Percentiles rank a stretch among this genome's conserved stretches.
Evolutionary conservation across 2,113 vertebrate species (phyloP).

Genomic region (Panthera uncia): DNA sequence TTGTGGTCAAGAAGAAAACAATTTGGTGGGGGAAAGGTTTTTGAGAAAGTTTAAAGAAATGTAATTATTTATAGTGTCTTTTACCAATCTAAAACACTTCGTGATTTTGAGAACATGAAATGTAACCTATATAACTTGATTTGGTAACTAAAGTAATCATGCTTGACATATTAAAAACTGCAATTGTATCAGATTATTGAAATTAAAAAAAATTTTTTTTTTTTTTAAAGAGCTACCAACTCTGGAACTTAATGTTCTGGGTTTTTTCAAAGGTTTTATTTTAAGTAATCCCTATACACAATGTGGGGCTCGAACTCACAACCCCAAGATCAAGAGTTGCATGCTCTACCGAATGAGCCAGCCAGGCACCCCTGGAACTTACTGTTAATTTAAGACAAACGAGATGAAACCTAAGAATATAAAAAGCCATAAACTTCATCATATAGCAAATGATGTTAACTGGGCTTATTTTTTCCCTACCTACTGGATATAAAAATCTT

Average conservation of each 20-base stretch:
- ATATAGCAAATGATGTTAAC: background rate
- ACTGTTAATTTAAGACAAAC: background rate
- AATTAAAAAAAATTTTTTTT: background rate
- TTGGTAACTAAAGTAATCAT: background rate
- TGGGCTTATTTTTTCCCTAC: background rate
- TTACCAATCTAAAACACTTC: background rate
- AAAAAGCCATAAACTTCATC: background rate
- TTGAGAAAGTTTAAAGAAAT: background rate
- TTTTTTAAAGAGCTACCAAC: background rate
- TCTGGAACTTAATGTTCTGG: background rate
- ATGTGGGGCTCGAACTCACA: too few relatives aligned
- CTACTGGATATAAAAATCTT: background rate
- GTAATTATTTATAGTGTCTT: background rate
- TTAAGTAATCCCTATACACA: too few relatives aligned
- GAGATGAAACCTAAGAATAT: background rate
- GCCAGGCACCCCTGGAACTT: background rate
- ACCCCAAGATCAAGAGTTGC: too few relatives aligned
- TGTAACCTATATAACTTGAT: background rate
- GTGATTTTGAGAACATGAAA: slow-evolving; percentile 43
- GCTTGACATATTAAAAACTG: background rate
- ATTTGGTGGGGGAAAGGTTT: background rate
- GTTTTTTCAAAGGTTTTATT: too few relatives aligned
- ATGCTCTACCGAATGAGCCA: too few relatives aligned
- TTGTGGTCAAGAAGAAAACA: background rate
- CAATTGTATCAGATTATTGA: background rate